Evolutionary conservation across 2,113 vertebrate species (phyloP), one percentile per base, ranked within the genome.

Genomic region (Delphinus delphis): DNA sequence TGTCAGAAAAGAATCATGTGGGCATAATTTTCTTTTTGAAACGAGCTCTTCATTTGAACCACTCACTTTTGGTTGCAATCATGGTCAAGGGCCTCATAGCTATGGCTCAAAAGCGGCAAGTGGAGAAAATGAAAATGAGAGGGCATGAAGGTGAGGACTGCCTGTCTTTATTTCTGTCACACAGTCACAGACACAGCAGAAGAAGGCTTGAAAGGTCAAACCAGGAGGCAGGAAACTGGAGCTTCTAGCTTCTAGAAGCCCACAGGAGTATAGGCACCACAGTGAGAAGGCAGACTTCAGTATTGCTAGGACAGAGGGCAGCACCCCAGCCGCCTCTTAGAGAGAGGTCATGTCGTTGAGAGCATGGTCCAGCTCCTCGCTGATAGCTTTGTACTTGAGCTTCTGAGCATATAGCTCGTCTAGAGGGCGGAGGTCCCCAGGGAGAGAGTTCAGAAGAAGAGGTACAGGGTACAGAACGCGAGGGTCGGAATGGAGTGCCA

Each of bases 351-450:
- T 99, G 95, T 99, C 99, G 97, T 99, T 99, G 98, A 99, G 99
- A 36, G 99, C 99, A 92, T 98, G 98, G 98, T 99, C 99, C 82
- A 99, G 98, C 98, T 99, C 99, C 98, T 99, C 99, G 1, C 99
- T 99, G 99, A 99, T 99, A 18, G 99, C 99, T 98, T 99, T 99
- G 98, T 98, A 99, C 98, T 99, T 99, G 97, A 99, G 99, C 98
- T 99, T 99, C 99, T 99, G 99, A 97, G 99, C 98, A 7, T 99
- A 99, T 38, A 99, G 98, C 98, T 99, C 99, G 0, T 99, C 99
- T 99, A 98, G 9, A 97, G 95, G 97, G 96, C 47, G 38, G 5
- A 97, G 96, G 97, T 95, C 97, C 71, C 95, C 58, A 17, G 77
- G 38, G 28, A 38, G 44, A 33, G 13, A 81, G 53, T 33, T 88